Base-by-base conservation (phyloP, 1,140 invertebrate genomes). In the Popillia japonica region DNA sequence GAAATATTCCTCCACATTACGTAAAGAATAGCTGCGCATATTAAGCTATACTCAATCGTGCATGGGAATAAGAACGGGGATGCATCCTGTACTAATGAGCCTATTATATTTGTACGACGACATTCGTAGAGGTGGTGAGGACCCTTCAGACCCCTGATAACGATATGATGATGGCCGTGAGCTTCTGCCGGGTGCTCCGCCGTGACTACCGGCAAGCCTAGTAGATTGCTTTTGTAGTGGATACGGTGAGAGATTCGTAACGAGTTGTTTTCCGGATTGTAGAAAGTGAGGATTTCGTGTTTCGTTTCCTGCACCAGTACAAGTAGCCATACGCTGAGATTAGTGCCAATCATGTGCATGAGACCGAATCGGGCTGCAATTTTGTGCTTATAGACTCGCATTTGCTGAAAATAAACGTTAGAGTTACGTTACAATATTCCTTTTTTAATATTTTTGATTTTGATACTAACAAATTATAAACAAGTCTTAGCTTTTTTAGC, bases 301-400 rank as follows among this genome's bases (percentile, higher is more conserved):
- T 96, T 97, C 0, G 96, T 98, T 89, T 98, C 96, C 85, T 97
- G 95, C 2, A 98, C 93, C 0, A 98, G 89, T 0, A 98, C 96
- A 82, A 96, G 96, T 4, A 98, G 88, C 96, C 96, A 98, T 1
- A 98, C 95, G 20, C 95, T 96, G 44, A 98, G 87, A 88, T 98
- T 98, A 0, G 96, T 98, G 20, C 95, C 96, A 77, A 98, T 96
- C 95, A 98, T 96, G 86, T 98, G 96, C 96, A 98, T 98, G 40
- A 98, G 87, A 0, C 96, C 96, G 83, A 98, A 97, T 77, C 96
- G 90, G 0, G 95, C 95, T 17, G 96, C 90, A 55, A 96, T 91
- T 85, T 94, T 94, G 86, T 96, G 94, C 78, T 94, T 93, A 85
- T 95, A 95, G 2, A 97, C 48, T 17, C 48, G 48, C 48, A 89